Evolutionary conservation across 2,113 vertebrate genomes (phyloP).

Genomic region (Felis chaus): DNA sequence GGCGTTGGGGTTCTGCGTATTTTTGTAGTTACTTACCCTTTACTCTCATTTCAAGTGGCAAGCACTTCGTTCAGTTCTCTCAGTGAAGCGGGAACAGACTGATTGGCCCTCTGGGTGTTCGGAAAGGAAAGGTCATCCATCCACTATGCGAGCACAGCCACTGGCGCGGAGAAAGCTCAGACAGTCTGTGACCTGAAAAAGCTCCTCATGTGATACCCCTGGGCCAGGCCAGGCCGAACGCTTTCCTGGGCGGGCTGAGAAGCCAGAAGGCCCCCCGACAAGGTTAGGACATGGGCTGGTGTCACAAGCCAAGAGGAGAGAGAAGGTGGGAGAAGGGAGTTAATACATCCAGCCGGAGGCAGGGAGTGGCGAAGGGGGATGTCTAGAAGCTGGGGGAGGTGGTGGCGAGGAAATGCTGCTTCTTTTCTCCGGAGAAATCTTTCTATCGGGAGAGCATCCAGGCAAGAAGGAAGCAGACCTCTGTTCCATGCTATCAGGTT

Average conservation of each 20-base stretch:
- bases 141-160: neutral
- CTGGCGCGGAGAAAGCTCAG: neutral
- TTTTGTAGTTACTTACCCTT: neutral
- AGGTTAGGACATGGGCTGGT: neutral
- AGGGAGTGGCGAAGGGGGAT: accelerated
- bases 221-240: neutral
- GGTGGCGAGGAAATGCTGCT: accelerated
- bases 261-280: too few relatives aligned
- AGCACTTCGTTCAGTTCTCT: slow-evolving; percentile 56
- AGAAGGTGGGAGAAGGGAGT: neutral
- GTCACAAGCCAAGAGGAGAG: neutral
- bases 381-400: neutral
- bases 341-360: neutral
- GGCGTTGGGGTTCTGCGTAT: neutral
- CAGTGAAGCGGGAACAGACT: slow-evolving; percentile 49
- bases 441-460: neutral
- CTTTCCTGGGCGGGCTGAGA: neutral
- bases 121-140: slow-evolving; percentile 39
- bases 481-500: neutral
- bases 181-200: slow-evolving; percentile 49
- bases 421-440: neutral
- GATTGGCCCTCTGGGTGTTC: slow-evolving; percentile 68
- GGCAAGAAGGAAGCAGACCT: neutral
- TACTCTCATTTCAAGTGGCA: neutral
- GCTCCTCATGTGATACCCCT: neutral